Conservation (phyloP, 2,797 vertebrate species). For the Diplodus puntazzo region DNA sequence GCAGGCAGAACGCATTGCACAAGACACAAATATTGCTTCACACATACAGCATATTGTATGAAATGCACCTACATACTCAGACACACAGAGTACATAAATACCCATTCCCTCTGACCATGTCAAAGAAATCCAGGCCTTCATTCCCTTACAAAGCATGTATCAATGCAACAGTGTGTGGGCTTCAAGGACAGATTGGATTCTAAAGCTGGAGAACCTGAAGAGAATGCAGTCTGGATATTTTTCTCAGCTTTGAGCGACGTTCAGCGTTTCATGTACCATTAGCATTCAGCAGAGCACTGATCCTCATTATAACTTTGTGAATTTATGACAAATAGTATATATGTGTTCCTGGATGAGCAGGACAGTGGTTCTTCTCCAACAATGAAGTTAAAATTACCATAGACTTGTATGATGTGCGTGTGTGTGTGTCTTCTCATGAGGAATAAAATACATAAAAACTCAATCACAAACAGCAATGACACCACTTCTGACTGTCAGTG, state of each 20-base stretch:
- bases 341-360: too few species aligned
- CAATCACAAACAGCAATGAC: too few species aligned
- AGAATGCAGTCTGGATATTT: slow-evolving; percentile 11
- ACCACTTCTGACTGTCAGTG: too few species aligned
- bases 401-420: too few species aligned
- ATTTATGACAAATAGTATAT: too few species aligned
- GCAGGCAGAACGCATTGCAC: neutral
- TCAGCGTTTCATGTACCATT: neutral
- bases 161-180: neutral
- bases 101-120: neutral
- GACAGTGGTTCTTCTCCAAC: too few species aligned
- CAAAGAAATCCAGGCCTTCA: slow-evolving; percentile 6
- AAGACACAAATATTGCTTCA: neutral
- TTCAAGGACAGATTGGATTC: slow-evolving; percentile 9
- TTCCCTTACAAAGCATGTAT: slow-evolving; percentile 20
- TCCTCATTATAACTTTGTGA: too few species aligned
- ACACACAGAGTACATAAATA: neutral
- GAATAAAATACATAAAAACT: too few species aligned
- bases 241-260: neutral
- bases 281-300: neutral
- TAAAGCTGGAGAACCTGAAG: slow-evolving; percentile 13
- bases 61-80: neutral
- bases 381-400: too few species aligned
- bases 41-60: neutral
- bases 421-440: too few species aligned